Base-by-base conservation (phyloP, 2,888 invertebrate genomes). In the Pharmacophagus antenor region DNA sequence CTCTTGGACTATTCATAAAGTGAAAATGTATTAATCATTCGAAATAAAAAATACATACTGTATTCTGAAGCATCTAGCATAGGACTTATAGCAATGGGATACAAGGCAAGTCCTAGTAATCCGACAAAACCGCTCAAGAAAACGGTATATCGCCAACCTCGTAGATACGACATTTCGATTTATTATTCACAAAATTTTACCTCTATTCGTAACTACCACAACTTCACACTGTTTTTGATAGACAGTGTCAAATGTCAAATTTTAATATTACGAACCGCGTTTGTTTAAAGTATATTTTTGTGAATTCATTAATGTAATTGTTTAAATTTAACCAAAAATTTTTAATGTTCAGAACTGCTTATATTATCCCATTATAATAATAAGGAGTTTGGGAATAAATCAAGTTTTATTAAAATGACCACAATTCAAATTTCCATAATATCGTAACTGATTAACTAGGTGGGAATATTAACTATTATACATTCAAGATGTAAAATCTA, bases 21-120 rank as follows among this genome's bases (percentile, higher is more conserved):
- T n/a, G n/a, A n/a, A n/a, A n/a, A n/a, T n/a, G n/a, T n/a, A n/a
- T n/a, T n/a, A n/a, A n/a, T n/a, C n/a, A n/a, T n/a, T n/a, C n/a
- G n/a, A n/a, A n/a, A n/a, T n/a, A n/a, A n/a, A n/a, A n/a, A 49
- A 25, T 44, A 78, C 93, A 89, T 88, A 94, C 94, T 93, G 71
- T 94, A 95, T 65, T 92, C 82, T 0, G 93, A 92, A 62, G 92
- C 78, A 78, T 94, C 90, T 3, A 93, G 77, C 91, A 94, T 93
- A 5, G 95, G 95, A 50, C 88, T 82, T 62, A 95, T 86, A 15
- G 91, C 90, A 56, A 93, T 89, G 8, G 93, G 93, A 77, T 94
- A 94, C 50, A 93, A 70, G 4, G 92, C 82, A 8, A 89, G 50
- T 58, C 91, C 92, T 59, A 94, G 76, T 2, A 91, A 67, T 31